A percentile compares a stretch with the other conserved stretches of the same genome.
phyloP scores from a whole-genome alignment of 2,113 vertebrate genomes.

The Aleadryas rufinucha region DNA sequence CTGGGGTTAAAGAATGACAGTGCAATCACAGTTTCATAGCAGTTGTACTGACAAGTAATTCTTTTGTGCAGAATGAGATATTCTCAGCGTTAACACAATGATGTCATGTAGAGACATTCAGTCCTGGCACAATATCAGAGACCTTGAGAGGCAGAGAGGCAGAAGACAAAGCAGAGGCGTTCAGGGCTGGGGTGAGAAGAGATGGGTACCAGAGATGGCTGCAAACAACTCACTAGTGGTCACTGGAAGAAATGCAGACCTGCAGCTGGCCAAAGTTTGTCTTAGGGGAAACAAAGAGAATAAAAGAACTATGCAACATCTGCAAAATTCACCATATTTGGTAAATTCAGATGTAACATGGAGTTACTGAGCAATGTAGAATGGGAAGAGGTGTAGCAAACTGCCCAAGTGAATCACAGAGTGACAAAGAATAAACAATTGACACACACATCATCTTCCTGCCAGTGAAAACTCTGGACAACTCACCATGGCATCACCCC shows the following conservation, averaged over 20 bases:
- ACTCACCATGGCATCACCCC: not conserved
- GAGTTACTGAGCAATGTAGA: not conserved
- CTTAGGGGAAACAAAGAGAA: not conserved
- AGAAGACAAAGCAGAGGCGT: not conserved
- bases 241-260: not conserved
- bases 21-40: not conserved
- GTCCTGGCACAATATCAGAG: not conserved
- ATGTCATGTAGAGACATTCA: not conserved
- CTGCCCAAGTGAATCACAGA: not conserved
- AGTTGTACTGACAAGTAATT: not conserved
- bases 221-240: not conserved
- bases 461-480: not conserved
- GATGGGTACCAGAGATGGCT: rapidly evolving
- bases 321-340: not conserved
- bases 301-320: not conserved
- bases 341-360: not conserved
- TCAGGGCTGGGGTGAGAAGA: not conserved
- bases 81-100: not conserved
- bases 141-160: not conserved
- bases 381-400: not conserved
- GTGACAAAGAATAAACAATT: not conserved
- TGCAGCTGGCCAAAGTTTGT: not conserved
- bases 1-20: not conserved
- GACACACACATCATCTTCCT: not conserved
- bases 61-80: not conserved